Base-by-base conservation (phyloP, 2,797 vertebrate species). In the Platalea minor region DNA sequence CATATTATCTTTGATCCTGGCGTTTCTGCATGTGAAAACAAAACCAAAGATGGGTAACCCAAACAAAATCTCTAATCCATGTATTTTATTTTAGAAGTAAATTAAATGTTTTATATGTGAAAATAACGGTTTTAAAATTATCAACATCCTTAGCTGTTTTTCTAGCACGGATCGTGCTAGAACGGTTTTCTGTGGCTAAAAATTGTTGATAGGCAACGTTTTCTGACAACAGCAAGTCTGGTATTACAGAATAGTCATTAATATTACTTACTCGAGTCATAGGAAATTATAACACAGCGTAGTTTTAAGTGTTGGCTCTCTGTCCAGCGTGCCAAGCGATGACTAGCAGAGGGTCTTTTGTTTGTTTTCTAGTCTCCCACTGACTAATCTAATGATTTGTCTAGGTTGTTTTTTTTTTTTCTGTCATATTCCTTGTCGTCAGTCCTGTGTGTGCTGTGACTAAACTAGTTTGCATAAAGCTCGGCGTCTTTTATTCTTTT, bases 321-420 rank as follows among this genome's bases (percentile, higher is more conserved):
- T 82, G 74, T 93, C 87, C 73, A 46, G 17, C 2, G 21, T 88
- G 68, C 72, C 59, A 84, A 81, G 56, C 85, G 56, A 45, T 6
- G 37, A 64, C 61, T 80, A 92, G 83, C 70, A 91, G 70, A 91
- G 95, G 57, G 45, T 69, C 75, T 95, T 89, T 90, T 93, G 89
- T 94, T 96, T 96, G 93, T 93, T 93, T 95, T 93, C 35, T 75
- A 17, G 72, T 89, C 91, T 96, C 76, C 85, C 51, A 81, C 89
- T 89, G 89, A 63, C 82, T 95, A 85, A 94, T 92, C 48, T 94
- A 93, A 78, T 95, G 88, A 95, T 85, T 91, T 96, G 82, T 89
- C 65, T 85, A 45, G 75, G 28, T 17, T 37, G 37, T 41, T 41
- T 17, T 31, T 13, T 77, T 72, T 92, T 91, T 83, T 79, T 50